Conservation (phyloP, 2,113 vertebrate species). For the Podiceps cristatus region DNA sequence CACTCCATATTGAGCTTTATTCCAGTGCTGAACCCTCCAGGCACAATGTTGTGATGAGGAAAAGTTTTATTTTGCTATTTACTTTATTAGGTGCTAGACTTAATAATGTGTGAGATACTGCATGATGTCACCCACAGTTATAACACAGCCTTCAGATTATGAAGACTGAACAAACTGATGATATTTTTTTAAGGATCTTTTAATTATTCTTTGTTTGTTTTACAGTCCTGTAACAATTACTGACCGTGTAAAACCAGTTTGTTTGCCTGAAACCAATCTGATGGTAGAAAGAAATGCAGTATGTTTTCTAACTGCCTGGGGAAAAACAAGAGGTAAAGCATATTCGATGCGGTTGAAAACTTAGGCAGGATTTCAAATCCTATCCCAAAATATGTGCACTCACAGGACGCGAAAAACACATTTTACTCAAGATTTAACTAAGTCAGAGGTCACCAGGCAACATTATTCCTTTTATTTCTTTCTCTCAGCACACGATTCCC, state of each 20-base stretch:
- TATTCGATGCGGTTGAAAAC: rapidly evolving
- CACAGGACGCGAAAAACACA: neutral
- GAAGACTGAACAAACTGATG: neutral
- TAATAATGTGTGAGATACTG: neutral
- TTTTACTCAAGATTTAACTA: neutral
- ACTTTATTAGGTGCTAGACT: neutral
- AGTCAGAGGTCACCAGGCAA: neutral
- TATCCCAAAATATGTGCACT: neutral
- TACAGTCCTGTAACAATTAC: constrained; percentile 84
- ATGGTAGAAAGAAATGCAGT: constrained; percentile 78
- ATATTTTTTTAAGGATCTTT: neutral
- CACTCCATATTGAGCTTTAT: neutral
- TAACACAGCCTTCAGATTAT: neutral
- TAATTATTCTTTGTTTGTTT: constrained; percentile 6
- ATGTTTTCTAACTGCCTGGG: constrained; percentile 92
- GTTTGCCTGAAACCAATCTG: constrained; percentile 82
- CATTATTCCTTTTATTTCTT: neutral
- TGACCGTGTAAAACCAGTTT: constrained; percentile 82
- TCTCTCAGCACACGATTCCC: neutral
- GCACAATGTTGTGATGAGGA: neutral
- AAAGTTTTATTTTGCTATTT: neutral
- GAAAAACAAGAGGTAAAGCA: constrained; percentile 84
- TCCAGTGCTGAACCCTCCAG: neutral
- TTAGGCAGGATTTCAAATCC: neutral
- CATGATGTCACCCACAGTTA: neutral